Percentiles rank a stretch among this genome's conserved stretches.
Conservation (phyloP, 2,888 invertebrate species). For the Lissocephala sabroskyi region DNA sequence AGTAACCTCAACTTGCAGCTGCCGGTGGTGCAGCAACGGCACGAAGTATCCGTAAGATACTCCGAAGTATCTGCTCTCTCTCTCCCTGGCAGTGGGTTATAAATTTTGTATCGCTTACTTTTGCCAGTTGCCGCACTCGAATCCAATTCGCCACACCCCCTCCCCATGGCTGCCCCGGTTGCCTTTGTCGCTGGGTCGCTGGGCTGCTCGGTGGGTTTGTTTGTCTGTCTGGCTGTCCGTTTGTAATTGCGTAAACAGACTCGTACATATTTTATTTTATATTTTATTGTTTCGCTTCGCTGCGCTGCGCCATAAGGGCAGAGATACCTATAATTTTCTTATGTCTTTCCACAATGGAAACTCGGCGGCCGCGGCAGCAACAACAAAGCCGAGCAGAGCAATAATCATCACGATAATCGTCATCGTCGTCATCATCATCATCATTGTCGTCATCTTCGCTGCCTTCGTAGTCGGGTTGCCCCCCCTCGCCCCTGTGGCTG, state of each 20-base stretch:
- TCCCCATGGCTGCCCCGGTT: slow-evolving; percentile 6
- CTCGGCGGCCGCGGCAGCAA: slow-evolving; percentile 10
- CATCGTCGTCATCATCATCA: slow-evolving; percentile 8
- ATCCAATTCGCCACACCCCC: slow-evolving; percentile 18
- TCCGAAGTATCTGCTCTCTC: slow-evolving; percentile 6
- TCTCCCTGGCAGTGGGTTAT: slow-evolving; percentile 32
- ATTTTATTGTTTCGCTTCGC: slow-evolving; percentile 67
- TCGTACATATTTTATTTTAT: slow-evolving; percentile 68
- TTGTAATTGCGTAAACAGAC: slow-evolving; percentile 65
- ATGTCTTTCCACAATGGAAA: slow-evolving; percentile 61
- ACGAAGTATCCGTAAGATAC: slow-evolving; percentile 49
- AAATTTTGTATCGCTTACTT: slow-evolving; percentile 45
- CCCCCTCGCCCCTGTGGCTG: slow-evolving; percentile 30
- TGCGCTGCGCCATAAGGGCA: slow-evolving; percentile 65
- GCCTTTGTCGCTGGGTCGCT: slow-evolving; percentile 5
- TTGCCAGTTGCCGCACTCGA: slow-evolving; percentile 16
- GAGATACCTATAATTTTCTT: slow-evolving; percentile 67
- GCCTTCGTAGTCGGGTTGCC: slow-evolving; percentile 12
- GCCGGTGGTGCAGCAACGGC: not conserved
- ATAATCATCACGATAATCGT: slow-evolving; percentile 10
- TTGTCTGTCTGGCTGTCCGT: slow-evolving; percentile 32
- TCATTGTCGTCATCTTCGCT: slow-evolving; percentile 30
- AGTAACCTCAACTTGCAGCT: not conserved
- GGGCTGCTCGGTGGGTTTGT: slow-evolving; percentile 18
- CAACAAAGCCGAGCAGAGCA: slow-evolving; percentile 12